These are phyloP conservation scores for Tichodroma muraria DNA, from an alignment of 2,113 vertebrate genomes.

Conservation along the genomic window DNA sequence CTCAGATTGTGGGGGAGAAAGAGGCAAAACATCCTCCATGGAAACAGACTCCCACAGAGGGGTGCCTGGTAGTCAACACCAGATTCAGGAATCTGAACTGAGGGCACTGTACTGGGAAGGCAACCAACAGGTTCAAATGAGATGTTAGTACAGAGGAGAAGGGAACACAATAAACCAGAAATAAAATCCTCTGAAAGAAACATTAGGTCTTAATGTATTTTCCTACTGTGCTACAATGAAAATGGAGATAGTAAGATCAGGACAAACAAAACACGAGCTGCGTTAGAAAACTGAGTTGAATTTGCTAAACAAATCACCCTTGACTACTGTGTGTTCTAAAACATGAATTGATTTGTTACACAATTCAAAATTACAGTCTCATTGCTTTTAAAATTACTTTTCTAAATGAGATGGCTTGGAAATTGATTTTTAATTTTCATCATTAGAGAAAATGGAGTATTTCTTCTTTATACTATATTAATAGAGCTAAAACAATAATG, in stretches of 20 bases:
- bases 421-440: neutral
- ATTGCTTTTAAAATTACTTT: neutral
- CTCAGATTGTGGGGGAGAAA: neutral
- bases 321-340: neutral
- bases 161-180: neutral
- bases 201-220: neutral
- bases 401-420: neutral
- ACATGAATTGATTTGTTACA: neutral
- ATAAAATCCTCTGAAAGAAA: neutral
- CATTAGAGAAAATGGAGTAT: neutral
- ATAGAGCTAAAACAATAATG: neutral
- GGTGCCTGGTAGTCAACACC: neutral
- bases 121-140: neutral
- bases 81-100: neutral
- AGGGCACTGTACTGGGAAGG: neutral
- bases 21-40: neutral
- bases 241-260: neutral
- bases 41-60: neutral
- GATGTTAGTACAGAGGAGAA: neutral
- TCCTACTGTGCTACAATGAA: neutral
- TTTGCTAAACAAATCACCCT: neutral
- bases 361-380: neutral
- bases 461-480: neutral
- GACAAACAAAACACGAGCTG: neutral
- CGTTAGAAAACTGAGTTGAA: neutral